These are phyloP conservation scores for Drosophila tani DNA, from an alignment of 1,140 invertebrate species.

Conservation along the genomic window DNA sequence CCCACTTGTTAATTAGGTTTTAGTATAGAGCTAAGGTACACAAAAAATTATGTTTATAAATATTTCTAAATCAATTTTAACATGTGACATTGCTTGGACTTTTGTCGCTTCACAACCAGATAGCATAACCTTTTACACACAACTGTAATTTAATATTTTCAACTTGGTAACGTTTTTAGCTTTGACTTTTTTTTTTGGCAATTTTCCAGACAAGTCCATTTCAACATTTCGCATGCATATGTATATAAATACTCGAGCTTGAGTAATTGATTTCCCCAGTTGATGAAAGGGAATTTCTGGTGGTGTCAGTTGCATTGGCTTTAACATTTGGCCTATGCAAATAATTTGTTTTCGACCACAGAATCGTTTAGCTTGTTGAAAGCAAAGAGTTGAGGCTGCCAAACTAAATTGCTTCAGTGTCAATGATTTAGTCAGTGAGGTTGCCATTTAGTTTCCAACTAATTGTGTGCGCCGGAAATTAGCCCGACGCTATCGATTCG, in stretches of 20 bases:
- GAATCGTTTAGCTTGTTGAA: constrained; percentile 43
- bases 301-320: constrained; percentile 27
- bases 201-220: constrained; percentile 36
- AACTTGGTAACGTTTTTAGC: background rate
- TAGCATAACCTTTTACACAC: constrained; percentile 9
- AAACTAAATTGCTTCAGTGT: constrained; percentile 46
- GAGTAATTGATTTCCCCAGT: constrained; percentile 49
- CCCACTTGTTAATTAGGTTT: too few species aligned
- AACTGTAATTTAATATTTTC: constrained; percentile 25
- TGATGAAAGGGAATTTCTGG: constrained; percentile 12
- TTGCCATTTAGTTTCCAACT: constrained; percentile 66
- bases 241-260: constrained; percentile 37
- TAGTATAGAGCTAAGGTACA: too few species aligned
- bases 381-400: constrained; percentile 27
- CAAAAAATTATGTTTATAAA: background rate
- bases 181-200: constrained; percentile 20
- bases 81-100: background rate
- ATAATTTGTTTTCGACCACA: constrained; percentile 12
- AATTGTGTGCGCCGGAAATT: constrained; percentile 66
- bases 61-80: background rate
- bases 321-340: constrained; percentile 18
- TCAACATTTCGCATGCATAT: constrained; percentile 10
- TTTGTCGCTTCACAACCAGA: background rate
- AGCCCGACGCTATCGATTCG: constrained; percentile 61
- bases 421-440: constrained; percentile 69